A percentile compares a stretch with the other conserved stretches of the same genome.
phyloP scores from a whole-genome alignment of 1,140 invertebrate species.

The Caenorhabditis brenneri region DNA sequence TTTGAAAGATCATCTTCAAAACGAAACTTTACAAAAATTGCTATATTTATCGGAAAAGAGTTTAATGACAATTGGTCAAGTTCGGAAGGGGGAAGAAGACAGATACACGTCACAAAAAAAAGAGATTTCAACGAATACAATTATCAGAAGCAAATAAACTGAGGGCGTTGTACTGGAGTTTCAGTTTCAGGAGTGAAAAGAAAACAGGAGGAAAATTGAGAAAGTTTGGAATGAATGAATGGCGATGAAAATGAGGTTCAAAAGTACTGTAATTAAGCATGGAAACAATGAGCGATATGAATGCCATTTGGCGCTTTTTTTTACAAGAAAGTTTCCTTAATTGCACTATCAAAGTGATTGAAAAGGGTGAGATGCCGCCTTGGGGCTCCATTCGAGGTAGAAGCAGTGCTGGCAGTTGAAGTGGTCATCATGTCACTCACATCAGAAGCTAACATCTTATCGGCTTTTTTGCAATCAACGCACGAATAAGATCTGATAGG shows the following conservation, averaged over 20 bases:
- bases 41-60: not conserved
- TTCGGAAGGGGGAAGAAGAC: not conserved
- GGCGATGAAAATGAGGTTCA: not conserved
- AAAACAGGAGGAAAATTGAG: not conserved
- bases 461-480: constrained; percentile 26
- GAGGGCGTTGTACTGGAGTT: not conserved
- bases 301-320: not conserved
- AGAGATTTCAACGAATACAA: constrained; percentile 22
- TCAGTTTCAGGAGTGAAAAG: not conserved
- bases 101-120: constrained; percentile 4
- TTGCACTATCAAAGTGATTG: constrained; percentile 39
- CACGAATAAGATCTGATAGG: constrained; percentile 11
- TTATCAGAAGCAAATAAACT: not conserved
- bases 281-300: constrained; percentile 13
- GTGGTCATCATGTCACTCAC: constrained; percentile 15
- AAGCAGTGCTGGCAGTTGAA: constrained; percentile 36
- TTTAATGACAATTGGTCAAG: not conserved
- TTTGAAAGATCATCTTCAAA: not conserved
- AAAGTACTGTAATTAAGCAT: too few relatives aligned
- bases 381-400: not conserved
- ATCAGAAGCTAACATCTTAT: constrained; percentile 17
- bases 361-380: constrained; percentile 42
- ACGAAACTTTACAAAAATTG: not conserved
- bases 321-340: constrained; percentile 53
- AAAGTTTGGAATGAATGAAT: not conserved